These are phyloP conservation scores for Gastracanthus pulcherrimus DNA, from an alignment of 2,888 invertebrate genomes.

Conservation along the genomic window DNA sequence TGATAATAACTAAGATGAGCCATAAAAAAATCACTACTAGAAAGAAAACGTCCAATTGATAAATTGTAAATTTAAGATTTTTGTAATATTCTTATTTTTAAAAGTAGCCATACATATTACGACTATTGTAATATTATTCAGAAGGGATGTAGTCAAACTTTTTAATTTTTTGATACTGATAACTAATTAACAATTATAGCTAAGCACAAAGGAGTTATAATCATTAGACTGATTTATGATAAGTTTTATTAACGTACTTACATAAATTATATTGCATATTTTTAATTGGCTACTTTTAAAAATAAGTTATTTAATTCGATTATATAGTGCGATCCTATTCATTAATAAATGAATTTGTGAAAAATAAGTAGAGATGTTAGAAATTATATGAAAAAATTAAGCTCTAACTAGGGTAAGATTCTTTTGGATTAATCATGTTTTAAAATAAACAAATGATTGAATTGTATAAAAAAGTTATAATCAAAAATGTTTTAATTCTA, in stretches of 20 bases:
- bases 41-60: constrained; percentile 19
- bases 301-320: not conserved
- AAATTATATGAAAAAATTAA: not conserved
- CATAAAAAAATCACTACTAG: not conserved
- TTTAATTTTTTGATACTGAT: not conserved
- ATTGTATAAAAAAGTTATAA: constrained; percentile 29
- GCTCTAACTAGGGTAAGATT: not conserved
- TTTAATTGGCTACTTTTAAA: constrained; percentile 27
- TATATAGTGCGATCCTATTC: constrained; percentile 12
- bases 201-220: constrained; percentile 21
- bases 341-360: not conserved
- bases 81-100: constrained; percentile 23
- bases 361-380: not conserved
- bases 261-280: not conserved
- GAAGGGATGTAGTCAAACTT: not conserved
- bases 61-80: constrained; percentile 18
- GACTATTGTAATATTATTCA: not conserved
- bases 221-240: constrained; percentile 42
- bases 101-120: constrained; percentile 2
- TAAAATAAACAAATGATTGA: not conserved
- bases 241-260: constrained; percentile 40
- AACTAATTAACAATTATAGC: not conserved
- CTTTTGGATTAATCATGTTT: constrained; percentile 5
- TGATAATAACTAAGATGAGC: not conserved
- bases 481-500: constrained; percentile 28